phyloP scores from a whole-genome alignment of 2,797 vertebrate species.

The Pitangus sulphuratus region DNA sequence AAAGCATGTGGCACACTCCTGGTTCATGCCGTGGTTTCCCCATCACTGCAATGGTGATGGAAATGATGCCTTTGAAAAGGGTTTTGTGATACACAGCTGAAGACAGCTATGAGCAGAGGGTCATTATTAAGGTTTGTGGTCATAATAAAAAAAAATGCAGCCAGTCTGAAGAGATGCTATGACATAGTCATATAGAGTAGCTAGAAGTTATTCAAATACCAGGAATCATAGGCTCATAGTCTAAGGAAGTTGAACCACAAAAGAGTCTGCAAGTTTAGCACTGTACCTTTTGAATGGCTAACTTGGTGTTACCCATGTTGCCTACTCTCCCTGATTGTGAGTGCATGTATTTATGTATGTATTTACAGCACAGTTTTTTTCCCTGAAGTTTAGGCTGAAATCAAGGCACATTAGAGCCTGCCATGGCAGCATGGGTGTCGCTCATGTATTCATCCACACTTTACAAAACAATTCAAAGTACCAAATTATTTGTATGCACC shows the following conservation, averaged over 20 bases:
- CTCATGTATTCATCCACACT: not conserved
- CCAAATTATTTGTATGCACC: not conserved
- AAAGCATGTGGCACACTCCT: not conserved
- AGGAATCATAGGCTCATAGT: not conserved
- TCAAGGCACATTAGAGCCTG: not conserved
- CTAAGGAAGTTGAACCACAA: not conserved
- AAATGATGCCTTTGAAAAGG: not conserved
- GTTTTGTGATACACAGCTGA: not conserved
- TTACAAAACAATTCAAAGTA: not conserved
- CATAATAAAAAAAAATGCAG: not conserved
- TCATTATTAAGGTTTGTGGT: not conserved
- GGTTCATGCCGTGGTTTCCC: not conserved
- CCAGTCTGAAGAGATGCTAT: not conserved
- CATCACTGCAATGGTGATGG: not conserved
- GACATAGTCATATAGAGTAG: not conserved
- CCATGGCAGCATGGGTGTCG: not conserved
- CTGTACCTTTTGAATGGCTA: not conserved
- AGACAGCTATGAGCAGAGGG: not conserved
- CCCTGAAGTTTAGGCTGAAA: not conserved
- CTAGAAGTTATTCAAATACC: not conserved
- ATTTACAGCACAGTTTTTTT: not conserved
- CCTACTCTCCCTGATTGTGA: not conserved
- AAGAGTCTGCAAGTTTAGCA: not conserved
- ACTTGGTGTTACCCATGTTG: not conserved
- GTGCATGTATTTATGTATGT: not conserved